These are phyloP conservation scores for Prinia subflava DNA, from an alignment of 2,113 vertebrate species.

Conservation along the genomic window DNA sequence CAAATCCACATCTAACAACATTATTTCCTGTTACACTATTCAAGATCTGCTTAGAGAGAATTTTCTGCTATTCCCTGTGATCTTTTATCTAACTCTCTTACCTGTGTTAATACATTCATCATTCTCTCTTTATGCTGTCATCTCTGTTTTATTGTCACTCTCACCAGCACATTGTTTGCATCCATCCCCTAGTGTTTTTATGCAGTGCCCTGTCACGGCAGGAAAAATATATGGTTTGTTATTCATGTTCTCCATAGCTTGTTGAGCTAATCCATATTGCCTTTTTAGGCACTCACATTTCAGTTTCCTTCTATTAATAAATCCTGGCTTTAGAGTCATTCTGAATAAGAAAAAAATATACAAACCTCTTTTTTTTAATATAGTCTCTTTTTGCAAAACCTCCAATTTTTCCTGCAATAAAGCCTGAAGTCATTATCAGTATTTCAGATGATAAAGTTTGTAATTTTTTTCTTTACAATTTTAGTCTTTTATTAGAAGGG, in stretches of 20 bases:
- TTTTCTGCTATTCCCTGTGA: constrained; percentile 6
- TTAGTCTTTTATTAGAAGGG: neutral
- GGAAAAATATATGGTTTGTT: constrained; percentile 60
- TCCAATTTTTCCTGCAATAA: neutral
- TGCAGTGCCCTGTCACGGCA: constrained; percentile 42
- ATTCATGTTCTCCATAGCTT: constrained; percentile 23
- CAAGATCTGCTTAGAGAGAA: neutral
- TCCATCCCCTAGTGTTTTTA: constrained; percentile 49
- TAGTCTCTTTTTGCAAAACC: neutral
- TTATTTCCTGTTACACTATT: neutral
- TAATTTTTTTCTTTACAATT: neutral
- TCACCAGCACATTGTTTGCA: constrained; percentile 51
- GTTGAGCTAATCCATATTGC: constrained; percentile 30
- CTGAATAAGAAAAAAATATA: neutral
- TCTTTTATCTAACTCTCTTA: constrained; percentile 46
- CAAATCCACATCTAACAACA: constrained; percentile 5
- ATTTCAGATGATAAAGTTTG: neutral
- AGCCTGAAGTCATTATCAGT: neutral
- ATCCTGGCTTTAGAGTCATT: neutral
- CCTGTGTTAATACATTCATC: constrained; percentile 48
- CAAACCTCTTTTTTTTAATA: neutral
- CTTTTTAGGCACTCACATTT: constrained; percentile 11
- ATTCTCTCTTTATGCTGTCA: constrained; percentile 47
- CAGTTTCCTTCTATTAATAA: constrained; percentile 26
- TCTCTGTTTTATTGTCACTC: constrained; percentile 46